Conservation (phyloP, 2,888 invertebrate species). For the Matsumyia berberina region DNA sequence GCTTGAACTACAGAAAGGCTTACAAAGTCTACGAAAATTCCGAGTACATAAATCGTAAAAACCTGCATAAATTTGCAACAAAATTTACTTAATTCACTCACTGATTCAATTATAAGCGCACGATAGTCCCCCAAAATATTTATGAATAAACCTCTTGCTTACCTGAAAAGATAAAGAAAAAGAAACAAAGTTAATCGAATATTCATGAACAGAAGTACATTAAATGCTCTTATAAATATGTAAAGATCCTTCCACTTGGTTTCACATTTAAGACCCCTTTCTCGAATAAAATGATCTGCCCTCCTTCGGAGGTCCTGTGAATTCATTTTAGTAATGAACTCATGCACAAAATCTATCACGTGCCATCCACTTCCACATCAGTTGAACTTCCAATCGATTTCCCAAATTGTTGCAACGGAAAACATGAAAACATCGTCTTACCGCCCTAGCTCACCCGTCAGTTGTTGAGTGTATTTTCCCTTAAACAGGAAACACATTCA, state of each 20-base stretch:
- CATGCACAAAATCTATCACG: conserved; percentile 64
- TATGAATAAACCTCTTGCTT: conserved; percentile 5
- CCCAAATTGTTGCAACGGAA: conserved; percentile 54
- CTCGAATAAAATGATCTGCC: not conserved
- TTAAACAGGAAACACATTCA: conserved; percentile 28
- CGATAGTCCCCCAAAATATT: not conserved
- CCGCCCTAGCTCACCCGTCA: not conserved
- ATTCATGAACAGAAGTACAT: conserved; percentile 20
- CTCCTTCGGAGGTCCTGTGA: not conserved
- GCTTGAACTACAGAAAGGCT: no score
- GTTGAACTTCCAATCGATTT: conserved; percentile 68
- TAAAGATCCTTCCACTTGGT: conserved; percentile 17
- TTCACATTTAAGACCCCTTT: conserved; percentile 1
- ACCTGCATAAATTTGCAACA: not conserved
- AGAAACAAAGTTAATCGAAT: conserved; percentile 24
- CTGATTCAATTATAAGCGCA: conserved; percentile 9
- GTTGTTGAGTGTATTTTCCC: conserved; percentile 15
- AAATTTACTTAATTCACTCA: conserved; percentile 10
- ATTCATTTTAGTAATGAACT: conserved; percentile 63
- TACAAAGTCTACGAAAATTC: no score
- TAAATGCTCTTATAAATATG: conserved; percentile 39
- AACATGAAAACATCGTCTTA: conserved; percentile 6
- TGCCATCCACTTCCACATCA: conserved; percentile 61
- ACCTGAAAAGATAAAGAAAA: conserved; percentile 44
- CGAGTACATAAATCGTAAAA: not conserved